Conservation (phyloP, 2,888 invertebrate species). For the Schrankia costaestrigalis region DNA sequence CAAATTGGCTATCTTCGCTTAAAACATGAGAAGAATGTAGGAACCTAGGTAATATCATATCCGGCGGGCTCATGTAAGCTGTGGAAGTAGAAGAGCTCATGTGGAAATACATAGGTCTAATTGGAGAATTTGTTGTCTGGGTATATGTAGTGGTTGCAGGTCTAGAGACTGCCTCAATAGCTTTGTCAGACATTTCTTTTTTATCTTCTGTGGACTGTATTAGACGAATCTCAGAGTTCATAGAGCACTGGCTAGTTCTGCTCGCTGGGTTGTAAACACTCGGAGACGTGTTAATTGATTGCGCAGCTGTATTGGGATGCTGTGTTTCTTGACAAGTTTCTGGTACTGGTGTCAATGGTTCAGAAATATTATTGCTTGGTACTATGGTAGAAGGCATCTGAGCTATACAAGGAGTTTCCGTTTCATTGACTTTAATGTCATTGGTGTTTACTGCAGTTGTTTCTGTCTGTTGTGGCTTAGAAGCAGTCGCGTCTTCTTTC, state of each 20-base stretch:
- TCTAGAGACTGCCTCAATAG: conserved; percentile 36
- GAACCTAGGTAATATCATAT: conserved; percentile 65
- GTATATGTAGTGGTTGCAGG: conserved; percentile 61
- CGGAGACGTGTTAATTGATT: too few species aligned
- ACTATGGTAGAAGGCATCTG: too few species aligned
- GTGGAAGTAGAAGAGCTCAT: conserved; percentile 77
- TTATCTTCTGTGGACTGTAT: conserved; percentile 7
- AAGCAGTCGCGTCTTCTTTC: conserved; percentile 19
- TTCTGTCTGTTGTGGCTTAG: too few species aligned
- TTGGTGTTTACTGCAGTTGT: neutral
- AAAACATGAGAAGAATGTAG: too few species aligned
- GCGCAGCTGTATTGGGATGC: neutral
- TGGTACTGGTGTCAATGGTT: too few species aligned
- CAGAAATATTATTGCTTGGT: too few species aligned
- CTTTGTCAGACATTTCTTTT: conserved; percentile 39
- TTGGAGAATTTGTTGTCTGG: conserved; percentile 61
- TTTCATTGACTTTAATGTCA: too few species aligned
- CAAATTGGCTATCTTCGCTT: too few species aligned
- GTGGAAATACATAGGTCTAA: conserved; percentile 56
- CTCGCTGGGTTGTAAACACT: too few species aligned
- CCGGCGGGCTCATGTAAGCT: conserved; percentile 76
- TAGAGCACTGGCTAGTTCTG: neutral
- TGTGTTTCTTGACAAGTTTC: neutral
- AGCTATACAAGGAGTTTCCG: too few species aligned
- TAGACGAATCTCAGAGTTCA: conserved; percentile 7